Percentiles rank a stretch among this genome's conserved stretches.
Conservation (phyloP, 2,888 invertebrate genomes). For the Helicoverpa assulta region DNA sequence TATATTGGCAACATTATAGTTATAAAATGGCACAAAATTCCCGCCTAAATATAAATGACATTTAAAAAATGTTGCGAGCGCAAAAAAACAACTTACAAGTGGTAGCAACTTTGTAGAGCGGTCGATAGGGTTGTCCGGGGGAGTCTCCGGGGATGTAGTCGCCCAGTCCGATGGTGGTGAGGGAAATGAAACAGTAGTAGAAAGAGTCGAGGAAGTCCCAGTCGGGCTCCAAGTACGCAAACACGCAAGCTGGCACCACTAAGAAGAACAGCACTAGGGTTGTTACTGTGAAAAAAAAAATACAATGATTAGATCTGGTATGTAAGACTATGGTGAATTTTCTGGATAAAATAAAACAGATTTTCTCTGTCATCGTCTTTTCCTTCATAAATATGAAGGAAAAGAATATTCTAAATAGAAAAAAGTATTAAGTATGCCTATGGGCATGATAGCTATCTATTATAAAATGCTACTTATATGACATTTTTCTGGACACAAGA, state of each 20-base stretch:
- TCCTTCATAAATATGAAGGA: no score
- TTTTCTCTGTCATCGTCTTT: no score
- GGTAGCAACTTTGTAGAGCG: slow-evolving; percentile 95
- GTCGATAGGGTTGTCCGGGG: slow-evolving; percentile 93
- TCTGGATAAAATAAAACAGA: no score
- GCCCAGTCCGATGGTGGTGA: slow-evolving; percentile 96
- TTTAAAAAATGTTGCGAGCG: slow-evolving; percentile 8
- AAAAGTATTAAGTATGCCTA: no score
- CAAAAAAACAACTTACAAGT: slow-evolving; percentile 90
- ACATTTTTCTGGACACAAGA: neutral
- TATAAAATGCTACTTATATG: no score
- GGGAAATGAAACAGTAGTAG: slow-evolving; percentile 97
- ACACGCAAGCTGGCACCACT: slow-evolving; percentile 93
- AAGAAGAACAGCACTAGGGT: slow-evolving; percentile 91
- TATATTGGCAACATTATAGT: neutral
- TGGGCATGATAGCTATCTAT: no score
- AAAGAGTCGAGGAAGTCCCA: slow-evolving; percentile 97
- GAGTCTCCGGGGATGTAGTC: slow-evolving; percentile 97
- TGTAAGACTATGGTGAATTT: no score
- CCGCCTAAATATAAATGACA: neutral
- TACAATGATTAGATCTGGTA: neutral
- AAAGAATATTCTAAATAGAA: no score
- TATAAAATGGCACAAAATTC: neutral
- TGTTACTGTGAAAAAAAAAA: slow-evolving; percentile 81
- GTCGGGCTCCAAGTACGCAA: slow-evolving; percentile 93